Percentiles rank a stretch among this genome's conserved stretches.
phyloP scores from a whole-genome alignment of 1,140 invertebrate species.

The Drosophila pruinosa region DNA sequence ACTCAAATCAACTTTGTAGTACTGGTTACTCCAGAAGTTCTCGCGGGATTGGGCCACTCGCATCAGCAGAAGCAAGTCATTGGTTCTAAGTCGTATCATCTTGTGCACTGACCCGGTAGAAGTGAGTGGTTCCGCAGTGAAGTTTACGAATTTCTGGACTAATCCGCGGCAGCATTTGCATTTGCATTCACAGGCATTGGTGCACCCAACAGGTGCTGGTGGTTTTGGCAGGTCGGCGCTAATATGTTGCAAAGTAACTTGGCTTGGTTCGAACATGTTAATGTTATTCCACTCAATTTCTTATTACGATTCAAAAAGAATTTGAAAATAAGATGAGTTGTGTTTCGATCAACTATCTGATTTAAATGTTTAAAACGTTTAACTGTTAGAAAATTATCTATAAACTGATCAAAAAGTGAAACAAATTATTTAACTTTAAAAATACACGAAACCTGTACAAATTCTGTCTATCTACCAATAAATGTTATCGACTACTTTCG shows the following conservation, averaged over 20 bases:
- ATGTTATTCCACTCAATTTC: too few relatives aligned
- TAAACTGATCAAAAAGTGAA: too few relatives aligned
- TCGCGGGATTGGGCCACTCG: constrained; percentile 20
- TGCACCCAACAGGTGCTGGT: neutral
- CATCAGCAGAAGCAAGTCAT: constrained; percentile 33
- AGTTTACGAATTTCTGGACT: constrained; percentile 42
- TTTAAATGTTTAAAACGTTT: too few relatives aligned
- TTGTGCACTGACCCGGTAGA: constrained; percentile 30
- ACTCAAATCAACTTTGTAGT: constrained; percentile 20
- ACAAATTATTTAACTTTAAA: too few relatives aligned
- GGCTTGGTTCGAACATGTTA: too few relatives aligned
- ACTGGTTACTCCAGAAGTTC: constrained; percentile 48
- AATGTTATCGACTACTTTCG: neutral
- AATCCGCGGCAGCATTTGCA: constrained; percentile 43
- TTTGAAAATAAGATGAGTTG: too few relatives aligned
- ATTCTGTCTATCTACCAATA: neutral
- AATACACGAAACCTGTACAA: neutral
- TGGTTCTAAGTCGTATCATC: constrained; percentile 42
- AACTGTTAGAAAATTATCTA: too few relatives aligned
- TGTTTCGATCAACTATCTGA: too few relatives aligned
- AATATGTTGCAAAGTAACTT: constrained; percentile 39
- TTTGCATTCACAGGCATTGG: constrained; percentile 12
- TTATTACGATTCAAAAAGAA: too few relatives aligned
- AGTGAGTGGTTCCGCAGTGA: neutral
- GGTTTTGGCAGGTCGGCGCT: constrained; percentile 8